phyloP scores from a whole-genome alignment of 1,140 invertebrate species.

The Leptinotarsa undecemlineata region DNA sequence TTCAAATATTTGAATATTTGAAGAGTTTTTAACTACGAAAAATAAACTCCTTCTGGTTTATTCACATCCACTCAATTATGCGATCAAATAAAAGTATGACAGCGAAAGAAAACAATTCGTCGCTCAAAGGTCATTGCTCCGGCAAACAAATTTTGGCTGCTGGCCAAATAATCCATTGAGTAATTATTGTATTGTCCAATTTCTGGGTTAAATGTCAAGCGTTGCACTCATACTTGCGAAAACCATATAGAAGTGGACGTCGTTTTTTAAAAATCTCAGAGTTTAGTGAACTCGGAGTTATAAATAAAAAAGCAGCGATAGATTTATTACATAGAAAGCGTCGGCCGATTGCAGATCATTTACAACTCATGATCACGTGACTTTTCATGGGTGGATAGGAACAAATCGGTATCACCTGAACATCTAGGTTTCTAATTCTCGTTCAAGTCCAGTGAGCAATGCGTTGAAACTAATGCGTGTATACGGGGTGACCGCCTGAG shows the following conservation, averaged over 20 bases:
- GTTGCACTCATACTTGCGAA: slow-evolving; percentile 15
- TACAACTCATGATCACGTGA: not conserved
- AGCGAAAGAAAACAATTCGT: not conserved
- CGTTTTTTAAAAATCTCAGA: not conserved
- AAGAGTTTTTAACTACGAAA: no score
- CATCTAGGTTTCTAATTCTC: slow-evolving; percentile 13
- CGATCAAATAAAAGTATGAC: not conserved
- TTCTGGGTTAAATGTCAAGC: slow-evolving; percentile 22
- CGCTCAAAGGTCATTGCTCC: not conserved
- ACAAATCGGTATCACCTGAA: slow-evolving; percentile 10
- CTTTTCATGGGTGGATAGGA: slow-evolving; percentile 11
- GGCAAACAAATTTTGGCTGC: not conserved
- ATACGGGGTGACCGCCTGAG: not conserved
- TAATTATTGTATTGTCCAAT: slow-evolving; percentile 18
- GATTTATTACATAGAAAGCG: slow-evolving; percentile 22
- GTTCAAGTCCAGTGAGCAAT: not conserved
- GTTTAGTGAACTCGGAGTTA: slow-evolving; percentile 14
- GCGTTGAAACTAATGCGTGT: not conserved
- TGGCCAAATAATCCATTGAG: not conserved
- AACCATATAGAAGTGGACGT: slow-evolving; percentile 17
- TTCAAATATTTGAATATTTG: no score
- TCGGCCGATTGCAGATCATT: not conserved
- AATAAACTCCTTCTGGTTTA: no score
- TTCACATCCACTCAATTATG: no score
- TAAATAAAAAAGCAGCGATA: slow-evolving; percentile 16